Percentiles rank a stretch among this genome's conserved stretches.
Evolutionary conservation across 2,113 vertebrate genomes (phyloP).

Genomic region (Strix aluco): DNA sequence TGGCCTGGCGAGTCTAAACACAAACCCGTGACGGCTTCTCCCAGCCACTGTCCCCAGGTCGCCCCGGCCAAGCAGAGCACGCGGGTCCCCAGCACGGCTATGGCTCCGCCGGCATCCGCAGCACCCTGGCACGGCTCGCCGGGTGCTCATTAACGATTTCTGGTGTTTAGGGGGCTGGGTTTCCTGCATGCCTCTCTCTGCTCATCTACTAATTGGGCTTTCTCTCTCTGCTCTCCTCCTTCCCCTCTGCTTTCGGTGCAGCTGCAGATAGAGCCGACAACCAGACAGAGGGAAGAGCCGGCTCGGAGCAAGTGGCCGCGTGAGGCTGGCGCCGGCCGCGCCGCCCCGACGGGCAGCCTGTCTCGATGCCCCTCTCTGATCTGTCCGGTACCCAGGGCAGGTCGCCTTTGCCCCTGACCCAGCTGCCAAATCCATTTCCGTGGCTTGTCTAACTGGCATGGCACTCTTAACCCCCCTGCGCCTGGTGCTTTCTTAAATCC

Average conservation of each 20-base stretch:
- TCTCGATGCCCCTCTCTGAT: neutral
- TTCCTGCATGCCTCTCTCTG: constrained; percentile 73
- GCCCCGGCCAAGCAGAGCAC: neutral
- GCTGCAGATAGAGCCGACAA: constrained; percentile 72
- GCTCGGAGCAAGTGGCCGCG: constrained; percentile 64
- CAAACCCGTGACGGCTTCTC: neutral
- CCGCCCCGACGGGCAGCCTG: neutral
- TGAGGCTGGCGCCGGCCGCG: constrained; percentile 14
- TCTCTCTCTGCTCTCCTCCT: constrained; percentile 57
- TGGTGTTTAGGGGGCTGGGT: constrained; percentile 41
- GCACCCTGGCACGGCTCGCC: neutral
- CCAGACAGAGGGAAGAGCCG: constrained; percentile 70
- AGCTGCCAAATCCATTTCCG: neutral
- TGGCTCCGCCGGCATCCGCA: accelerated
- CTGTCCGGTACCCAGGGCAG: neutral
- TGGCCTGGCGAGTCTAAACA: neutral
- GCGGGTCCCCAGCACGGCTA: accelerated
- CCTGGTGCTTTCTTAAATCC: constrained; percentile 37
- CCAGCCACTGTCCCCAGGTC: neutral
- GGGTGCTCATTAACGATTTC: neutral
- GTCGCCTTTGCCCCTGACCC: neutral
- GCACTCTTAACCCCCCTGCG: neutral
- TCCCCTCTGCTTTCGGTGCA: constrained; percentile 65
- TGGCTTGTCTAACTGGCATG: constrained; percentile 36
- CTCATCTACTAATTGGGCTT: constrained; percentile 77